A percentile compares a stretch with the other conserved stretches of the same genome.
Evolutionary conservation across 2,113 vertebrate species (phyloP).

Genomic region (Ameiurus melas): DNA sequence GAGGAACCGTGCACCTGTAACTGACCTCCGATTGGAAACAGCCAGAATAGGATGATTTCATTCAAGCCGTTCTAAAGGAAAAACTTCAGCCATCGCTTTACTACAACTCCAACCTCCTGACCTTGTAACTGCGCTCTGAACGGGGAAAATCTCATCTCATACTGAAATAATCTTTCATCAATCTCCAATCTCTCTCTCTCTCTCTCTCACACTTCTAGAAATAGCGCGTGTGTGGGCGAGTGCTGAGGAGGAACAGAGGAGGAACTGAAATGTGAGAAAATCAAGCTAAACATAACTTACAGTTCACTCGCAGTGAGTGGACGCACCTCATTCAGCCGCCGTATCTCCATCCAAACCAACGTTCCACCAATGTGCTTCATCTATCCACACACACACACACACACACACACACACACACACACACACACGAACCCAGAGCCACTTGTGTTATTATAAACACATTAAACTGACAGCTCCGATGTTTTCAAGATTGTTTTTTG

Average conservation of each 20-base stretch:
- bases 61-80: constrained; percentile 1
- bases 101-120: constrained; percentile 9
- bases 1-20: neutral
- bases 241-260: constrained; percentile 45
- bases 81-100: neutral
- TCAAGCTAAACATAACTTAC: constrained; percentile 63
- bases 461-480: neutral
- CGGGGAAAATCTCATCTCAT: neutral
- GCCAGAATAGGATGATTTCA: neutral
- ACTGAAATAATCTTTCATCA: constrained; percentile 20
- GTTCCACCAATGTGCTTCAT: neutral
- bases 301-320: constrained; percentile 25
- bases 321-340: neutral
- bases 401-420: constrained; percentile 8
- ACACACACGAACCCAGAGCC: neutral
- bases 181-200: constrained; percentile 51
- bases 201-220: constrained; percentile 58
- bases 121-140: neutral
- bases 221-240: constrained; percentile 62
- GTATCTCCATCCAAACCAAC: neutral
- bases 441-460: neutral
- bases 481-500: neutral
- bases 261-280: constrained; percentile 58
- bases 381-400: neutral
- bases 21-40: neutral